phyloP scores from a whole-genome alignment of 1,140 invertebrate genomes.

The Bombus impatiens region DNA sequence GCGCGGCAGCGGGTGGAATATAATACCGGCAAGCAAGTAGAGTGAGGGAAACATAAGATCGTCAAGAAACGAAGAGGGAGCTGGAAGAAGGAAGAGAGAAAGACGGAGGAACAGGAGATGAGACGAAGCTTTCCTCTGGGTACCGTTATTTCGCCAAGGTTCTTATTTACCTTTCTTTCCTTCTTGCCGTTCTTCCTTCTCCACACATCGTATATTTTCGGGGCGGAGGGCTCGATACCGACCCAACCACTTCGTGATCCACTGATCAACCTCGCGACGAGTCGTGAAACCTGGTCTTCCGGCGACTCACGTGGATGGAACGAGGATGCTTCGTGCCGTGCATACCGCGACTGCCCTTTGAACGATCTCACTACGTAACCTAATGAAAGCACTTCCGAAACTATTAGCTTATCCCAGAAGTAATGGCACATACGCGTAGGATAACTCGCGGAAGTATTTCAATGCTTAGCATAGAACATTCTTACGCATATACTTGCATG shows the following conservation, averaged over 20 bases:
- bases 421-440: neutral
- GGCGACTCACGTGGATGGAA: conserved; percentile 12
- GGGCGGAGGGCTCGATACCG: conserved; percentile 44
- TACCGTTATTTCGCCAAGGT: conserved; percentile 61
- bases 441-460: neutral
- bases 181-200: conserved; percentile 43
- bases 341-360: neutral
- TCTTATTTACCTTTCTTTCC: conserved; percentile 71
- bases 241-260: conserved; percentile 58
- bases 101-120: conserved; percentile 48
- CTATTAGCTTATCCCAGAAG: neutral
- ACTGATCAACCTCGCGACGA: conserved; percentile 49
- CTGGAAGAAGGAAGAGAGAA: conserved; percentile 7
- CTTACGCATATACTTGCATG: neutral
- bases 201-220: conserved; percentile 63
- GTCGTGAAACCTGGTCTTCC: conserved; percentile 29
- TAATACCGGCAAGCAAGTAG: conserved; percentile 63
- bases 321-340: neutral
- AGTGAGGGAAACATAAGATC: conserved; percentile 50
- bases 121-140: conserved; percentile 63
- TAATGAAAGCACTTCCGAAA: conserved; percentile 17
- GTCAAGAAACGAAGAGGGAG: neutral
- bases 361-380: conserved; percentile 10
- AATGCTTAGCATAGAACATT: neutral
- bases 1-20: conserved; percentile 73